Base-by-base conservation (phyloP, 1,140 invertebrate genomes). In the Sinonovacula constricta region DNA sequence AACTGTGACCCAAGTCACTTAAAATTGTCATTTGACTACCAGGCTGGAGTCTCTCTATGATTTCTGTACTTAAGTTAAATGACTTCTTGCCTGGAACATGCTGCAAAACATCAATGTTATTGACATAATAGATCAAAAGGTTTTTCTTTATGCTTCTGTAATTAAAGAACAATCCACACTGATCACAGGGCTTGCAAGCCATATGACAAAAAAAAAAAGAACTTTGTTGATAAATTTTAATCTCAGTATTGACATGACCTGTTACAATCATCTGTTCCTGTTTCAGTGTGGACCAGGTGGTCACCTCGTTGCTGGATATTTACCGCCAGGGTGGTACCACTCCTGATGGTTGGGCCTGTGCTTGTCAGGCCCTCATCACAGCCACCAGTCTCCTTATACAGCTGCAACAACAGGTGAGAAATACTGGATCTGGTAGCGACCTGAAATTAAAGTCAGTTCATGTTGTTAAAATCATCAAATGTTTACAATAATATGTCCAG, bases 261-360 rank as follows among this genome's bases (percentile, higher is more conserved):
- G 24, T 15, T 1, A 30, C 18, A 24, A 24, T 34, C 4, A 3
- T 18, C 15, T 63, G 26, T 34, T 54, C 15, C 36, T 62, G 30
- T 49, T 77, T 31, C 57, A 78, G 75, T 54, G 30, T 78, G 15
- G 75, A 78, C 33, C 75, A 78, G 57, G 56, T 78, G 10, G 45
- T 78, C 0, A 69, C 66, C 3, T 78, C 75, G 7, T 30, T 78
- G 30, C 56, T 78, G 54, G 75, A 69, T 30, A 68, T 78, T 15
- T 60, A 63, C n/a, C 75, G 69, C 49, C 75, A 78, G 66, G 30
- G 18, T 15, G 34, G 28, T 12, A 66, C 62, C 31, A 63, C 53
- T 26, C 54, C 24, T 34, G 65, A 39, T 2, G 63, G 51, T 49
- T 62, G 57, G 57, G 12, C 54, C 3, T 36, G 68, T 1, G 54